A percentile compares a stretch with the other conserved stretches of the same genome.
These are phyloP conservation scores for Cotesia typhae DNA, from an alignment of 1,140 invertebrate species.

Conservation along the genomic window DNA sequence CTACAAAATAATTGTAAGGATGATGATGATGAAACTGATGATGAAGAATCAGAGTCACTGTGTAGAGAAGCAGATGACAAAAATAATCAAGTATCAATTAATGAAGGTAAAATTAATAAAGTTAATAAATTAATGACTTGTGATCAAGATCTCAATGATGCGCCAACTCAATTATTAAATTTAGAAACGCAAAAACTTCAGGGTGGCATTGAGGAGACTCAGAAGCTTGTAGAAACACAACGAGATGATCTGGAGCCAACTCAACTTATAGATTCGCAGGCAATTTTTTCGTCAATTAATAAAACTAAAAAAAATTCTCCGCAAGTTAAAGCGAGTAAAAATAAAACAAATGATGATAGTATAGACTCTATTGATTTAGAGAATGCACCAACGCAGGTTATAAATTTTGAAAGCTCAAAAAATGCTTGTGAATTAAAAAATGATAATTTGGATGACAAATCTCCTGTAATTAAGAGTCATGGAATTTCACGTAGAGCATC, in stretches of 20 bases:
- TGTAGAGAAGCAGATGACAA: neutral
- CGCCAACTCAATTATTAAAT: too few relatives aligned
- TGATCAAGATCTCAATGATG: too few relatives aligned
- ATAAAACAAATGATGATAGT: neutral
- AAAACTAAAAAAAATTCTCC: neutral
- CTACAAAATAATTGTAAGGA: neutral
- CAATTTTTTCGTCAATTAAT: neutral
- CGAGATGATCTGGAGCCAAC: constrained; percentile 20
- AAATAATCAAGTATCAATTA: neutral
- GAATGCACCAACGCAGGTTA: constrained; percentile 41
- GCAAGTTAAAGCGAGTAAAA: neutral
- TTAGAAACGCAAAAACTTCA: too few relatives aligned
- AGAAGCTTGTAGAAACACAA: too few relatives aligned
- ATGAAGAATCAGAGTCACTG: neutral
- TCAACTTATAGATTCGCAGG: neutral
- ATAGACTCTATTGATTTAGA: constrained; percentile 36
- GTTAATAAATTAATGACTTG: too few relatives aligned
- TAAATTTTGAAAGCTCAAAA: constrained; percentile 3
- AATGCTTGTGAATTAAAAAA: neutral
- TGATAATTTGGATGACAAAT: neutral
- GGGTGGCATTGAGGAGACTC: too few relatives aligned
- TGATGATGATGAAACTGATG: constrained; percentile 14
- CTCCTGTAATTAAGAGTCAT: neutral
- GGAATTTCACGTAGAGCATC: too few relatives aligned
- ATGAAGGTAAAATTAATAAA: neutral